phyloP scores from a whole-genome alignment of 2,797 vertebrate species.

The Monodelphis domestica region DNA sequence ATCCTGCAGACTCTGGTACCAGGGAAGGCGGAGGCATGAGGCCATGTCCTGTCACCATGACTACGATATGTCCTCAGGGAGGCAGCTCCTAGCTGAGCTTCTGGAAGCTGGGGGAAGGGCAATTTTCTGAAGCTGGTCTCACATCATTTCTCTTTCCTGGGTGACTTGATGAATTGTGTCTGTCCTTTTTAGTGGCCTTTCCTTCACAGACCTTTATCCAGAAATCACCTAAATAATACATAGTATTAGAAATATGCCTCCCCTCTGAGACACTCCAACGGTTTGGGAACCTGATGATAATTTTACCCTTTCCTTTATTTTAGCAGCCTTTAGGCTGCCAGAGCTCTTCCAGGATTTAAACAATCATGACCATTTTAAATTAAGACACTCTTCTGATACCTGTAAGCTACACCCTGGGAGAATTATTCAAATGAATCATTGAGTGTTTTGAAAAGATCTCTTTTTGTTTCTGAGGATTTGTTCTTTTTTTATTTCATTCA shows the following conservation, averaged over 20 bases:
- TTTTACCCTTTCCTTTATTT: background rate
- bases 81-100: slow-evolving; percentile 71
- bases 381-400: slow-evolving; percentile 5
- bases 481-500: background rate
- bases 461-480: background rate
- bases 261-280: slow-evolving; percentile 18
- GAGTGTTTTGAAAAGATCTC: slow-evolving; percentile 44
- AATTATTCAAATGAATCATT: slow-evolving; percentile 28
- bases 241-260: slow-evolving; percentile 14
- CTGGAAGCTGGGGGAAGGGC: slow-evolving; percentile 58
- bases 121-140: slow-evolving; percentile 34
- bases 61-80: slow-evolving; percentile 81
- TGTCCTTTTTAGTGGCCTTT: slow-evolving; percentile 30
- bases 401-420: background rate
- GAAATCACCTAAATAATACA: slow-evolving; percentile 4
- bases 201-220: slow-evolving; percentile 26
- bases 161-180: slow-evolving; percentile 32
- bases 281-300: slow-evolving; percentile 22
- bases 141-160: slow-evolving; percentile 2
- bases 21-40: slow-evolving; percentile 76
- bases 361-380: slow-evolving; percentile 49
- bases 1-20: slow-evolving; percentile 67
- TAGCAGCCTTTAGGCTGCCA: slow-evolving; percentile 33
- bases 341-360: slow-evolving; percentile 46
- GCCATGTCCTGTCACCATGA: slow-evolving; percentile 84